Conservation (phyloP, 2,113 vertebrate species). For the Potamarius usumacintae region DNA sequence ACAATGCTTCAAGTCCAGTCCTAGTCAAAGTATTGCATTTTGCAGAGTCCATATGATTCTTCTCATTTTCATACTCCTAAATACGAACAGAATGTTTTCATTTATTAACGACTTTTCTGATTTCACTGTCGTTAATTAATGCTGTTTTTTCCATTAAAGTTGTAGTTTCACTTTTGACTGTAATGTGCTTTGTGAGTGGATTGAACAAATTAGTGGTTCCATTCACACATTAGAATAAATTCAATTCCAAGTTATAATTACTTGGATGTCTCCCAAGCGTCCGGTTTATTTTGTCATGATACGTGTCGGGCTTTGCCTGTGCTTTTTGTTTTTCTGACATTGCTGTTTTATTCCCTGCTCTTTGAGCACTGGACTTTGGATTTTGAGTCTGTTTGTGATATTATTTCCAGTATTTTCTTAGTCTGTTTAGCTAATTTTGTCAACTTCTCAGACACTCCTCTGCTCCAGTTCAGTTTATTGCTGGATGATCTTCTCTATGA, state of each 20-base stretch:
- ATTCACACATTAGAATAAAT: not conserved
- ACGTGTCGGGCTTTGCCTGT: not conserved
- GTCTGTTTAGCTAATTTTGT: conserved; percentile 30
- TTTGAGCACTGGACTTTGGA: conserved; percentile 9
- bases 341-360: not conserved
- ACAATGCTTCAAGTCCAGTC: not conserved
- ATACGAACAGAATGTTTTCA: not conserved
- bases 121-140: not conserved
- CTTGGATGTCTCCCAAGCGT: not conserved
- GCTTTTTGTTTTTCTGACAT: not conserved
- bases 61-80: not conserved
- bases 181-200: not conserved
- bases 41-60: not conserved
- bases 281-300: not conserved
- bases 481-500: conserved; percentile 41
- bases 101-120: not conserved
- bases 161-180: not conserved
- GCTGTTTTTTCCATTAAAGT: not conserved
- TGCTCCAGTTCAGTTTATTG: conserved; percentile 38
- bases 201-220: not conserved
- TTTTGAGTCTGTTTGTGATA: conserved; percentile 7
- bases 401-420: conserved; percentile 11
- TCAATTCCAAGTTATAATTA: not conserved
- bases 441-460: conserved; percentile 21
- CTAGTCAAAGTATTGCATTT: not conserved